Conservation (phyloP, 2,113 vertebrate genomes). For the Ivindomyrus marchei region DNA sequence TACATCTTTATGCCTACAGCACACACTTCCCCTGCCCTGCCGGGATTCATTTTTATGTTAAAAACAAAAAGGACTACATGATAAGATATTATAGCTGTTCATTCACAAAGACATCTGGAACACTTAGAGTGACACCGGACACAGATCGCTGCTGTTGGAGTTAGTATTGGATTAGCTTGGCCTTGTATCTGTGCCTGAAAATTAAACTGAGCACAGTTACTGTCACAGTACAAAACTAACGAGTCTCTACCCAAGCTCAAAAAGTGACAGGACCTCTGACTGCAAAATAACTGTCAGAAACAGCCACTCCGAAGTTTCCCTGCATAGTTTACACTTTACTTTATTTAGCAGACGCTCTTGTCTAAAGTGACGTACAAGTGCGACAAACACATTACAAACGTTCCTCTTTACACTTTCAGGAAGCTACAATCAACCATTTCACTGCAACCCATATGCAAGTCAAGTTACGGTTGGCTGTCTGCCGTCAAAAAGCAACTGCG, state of each 20-base stretch:
- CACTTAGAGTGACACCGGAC: not conserved
- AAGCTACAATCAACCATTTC: not conserved
- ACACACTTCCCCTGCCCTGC: not conserved
- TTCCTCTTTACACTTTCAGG: not conserved
- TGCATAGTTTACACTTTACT: not conserved
- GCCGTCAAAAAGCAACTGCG: not conserved
- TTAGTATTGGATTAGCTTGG: not conserved
- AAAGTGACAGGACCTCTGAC: not conserved
- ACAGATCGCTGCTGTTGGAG: not conserved
- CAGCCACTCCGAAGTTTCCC: not conserved
- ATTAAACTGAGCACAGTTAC: not conserved
- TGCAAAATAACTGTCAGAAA: not conserved
- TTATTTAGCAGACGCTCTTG: not conserved
- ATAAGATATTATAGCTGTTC: not conserved
- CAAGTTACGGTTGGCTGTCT: not conserved
- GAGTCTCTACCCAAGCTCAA: not conserved
- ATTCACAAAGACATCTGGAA: not conserved
- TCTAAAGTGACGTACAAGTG: not conserved
- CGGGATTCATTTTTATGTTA: not conserved
- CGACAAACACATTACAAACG: not conserved
- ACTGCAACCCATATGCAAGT: not conserved
- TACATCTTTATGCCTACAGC: not conserved
- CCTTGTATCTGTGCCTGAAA: not conserved
- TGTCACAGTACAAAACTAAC: not conserved
- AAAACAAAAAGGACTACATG: not conserved